Conservation (phyloP, 2,113 vertebrate species). For the Suricata suricatta region DNA sequence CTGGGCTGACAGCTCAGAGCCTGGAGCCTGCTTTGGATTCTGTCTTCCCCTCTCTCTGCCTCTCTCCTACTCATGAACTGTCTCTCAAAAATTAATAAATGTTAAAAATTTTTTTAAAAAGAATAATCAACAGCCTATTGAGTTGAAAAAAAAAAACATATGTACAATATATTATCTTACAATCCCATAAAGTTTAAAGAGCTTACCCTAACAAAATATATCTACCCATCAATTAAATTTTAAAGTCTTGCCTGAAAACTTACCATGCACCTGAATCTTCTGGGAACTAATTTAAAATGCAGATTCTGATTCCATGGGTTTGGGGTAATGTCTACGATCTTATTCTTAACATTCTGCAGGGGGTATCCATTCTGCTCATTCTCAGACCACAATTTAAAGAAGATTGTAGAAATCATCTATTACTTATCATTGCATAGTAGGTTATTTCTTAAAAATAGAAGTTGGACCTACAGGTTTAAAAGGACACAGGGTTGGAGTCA, state of each 20-base stretch:
- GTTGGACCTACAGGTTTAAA: neutral
- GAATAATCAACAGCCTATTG: neutral
- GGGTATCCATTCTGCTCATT: neutral
- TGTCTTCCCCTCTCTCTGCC: no score
- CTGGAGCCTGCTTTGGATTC: no score
- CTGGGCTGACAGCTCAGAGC: no score
- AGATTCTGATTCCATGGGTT: neutral
- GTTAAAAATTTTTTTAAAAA: neutral
- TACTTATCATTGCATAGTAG: neutral
- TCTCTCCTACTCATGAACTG: no score
- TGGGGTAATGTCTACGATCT: neutral
- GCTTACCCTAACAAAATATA: neutral
- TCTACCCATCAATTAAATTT: neutral
- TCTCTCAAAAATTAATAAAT: no score
- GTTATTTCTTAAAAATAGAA: neutral
- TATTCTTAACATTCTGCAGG: neutral
- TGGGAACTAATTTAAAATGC: neutral
- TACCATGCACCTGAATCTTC: neutral
- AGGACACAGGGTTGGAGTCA: neutral
- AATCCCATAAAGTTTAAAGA: neutral
- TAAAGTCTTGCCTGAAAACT: neutral
- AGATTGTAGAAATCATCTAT: neutral
- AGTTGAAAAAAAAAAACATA: neutral
- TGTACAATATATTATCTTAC: neutral
- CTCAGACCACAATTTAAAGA: neutral